Evolutionary conservation across 1,140 invertebrate genomes (phyloP).

Genomic region (Leptinotarsa texana): DNA sequence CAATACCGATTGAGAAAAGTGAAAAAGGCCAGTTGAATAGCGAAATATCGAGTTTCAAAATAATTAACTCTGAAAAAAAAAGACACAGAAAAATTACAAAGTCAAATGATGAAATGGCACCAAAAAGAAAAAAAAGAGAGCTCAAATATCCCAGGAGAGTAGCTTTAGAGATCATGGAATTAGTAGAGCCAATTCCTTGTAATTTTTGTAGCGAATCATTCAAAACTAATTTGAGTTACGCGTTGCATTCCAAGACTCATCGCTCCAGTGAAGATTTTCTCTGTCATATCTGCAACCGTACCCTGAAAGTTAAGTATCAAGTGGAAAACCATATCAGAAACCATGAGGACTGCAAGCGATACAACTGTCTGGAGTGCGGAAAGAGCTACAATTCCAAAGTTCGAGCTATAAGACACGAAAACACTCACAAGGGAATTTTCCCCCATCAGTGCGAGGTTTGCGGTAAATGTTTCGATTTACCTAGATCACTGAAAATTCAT

Average conservation of each 20-base stretch:
- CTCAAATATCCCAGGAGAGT: neutral
- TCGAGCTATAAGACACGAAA: neutral
- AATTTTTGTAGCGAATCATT: neutral
- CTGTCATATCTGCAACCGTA: constrained; percentile 16
- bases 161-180: constrained; percentile 2
- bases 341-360: constrained; percentile 38
- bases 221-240: neutral
- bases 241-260: constrained; percentile 18
- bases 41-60: too few relatives aligned
- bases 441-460: constrained; percentile 22
- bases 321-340: constrained; percentile 13
- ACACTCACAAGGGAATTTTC: neutral
- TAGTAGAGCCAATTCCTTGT: constrained; percentile 11
- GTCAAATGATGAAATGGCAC: neutral
- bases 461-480: constrained; percentile 8
- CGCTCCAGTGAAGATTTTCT: neutral
- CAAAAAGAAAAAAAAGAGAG: neutral
- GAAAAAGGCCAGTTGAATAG: too few relatives aligned
- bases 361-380: constrained; percentile 43
- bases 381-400: constrained; percentile 38
- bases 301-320: constrained; percentile 5
- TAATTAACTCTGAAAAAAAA: too few relatives aligned
- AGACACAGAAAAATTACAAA: too few relatives aligned
- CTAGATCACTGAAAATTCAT: neutral
- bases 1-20: too few relatives aligned